These are phyloP conservation scores for Oophaga sylvatica DNA, from an alignment of 2,797 vertebrate species.

Conservation along the genomic window DNA sequence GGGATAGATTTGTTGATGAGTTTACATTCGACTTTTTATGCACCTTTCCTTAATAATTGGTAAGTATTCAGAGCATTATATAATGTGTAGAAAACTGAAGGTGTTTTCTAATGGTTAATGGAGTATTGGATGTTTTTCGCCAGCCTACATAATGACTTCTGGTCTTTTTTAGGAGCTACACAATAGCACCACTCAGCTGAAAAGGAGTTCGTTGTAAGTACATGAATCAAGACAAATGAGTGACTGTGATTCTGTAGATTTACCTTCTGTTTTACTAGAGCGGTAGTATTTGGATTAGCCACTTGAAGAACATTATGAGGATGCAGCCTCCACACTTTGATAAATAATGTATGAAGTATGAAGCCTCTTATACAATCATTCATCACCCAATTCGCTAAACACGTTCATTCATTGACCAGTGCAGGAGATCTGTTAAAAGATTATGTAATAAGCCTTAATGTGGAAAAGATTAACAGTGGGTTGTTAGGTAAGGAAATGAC, in stretches of 20 bases:
- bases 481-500: neutral
- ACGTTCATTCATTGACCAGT: neutral
- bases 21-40: neutral
- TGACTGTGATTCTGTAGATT: slow-evolving; percentile 1
- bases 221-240: slow-evolving; percentile 20
- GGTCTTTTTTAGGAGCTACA: slow-evolving; percentile 68
- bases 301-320: neutral
- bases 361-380: slow-evolving; percentile 10
- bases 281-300: slow-evolving; percentile 5
- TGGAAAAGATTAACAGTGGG: neutral
- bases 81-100: neutral
- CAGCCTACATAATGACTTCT: slow-evolving; percentile 1
- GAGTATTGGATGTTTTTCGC: neutral
- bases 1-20: neutral
- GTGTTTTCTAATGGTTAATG: slow-evolving; percentile 13
- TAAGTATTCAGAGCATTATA: neutral
- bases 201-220: slow-evolving; percentile 82
- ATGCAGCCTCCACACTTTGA: neutral
- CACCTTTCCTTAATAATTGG: neutral
- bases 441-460: slow-evolving; percentile 10
- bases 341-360: neutral
- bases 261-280: neutral
- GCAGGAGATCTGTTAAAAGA: neutral
- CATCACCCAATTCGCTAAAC: neutral
- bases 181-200: slow-evolving; percentile 68